Evolutionary conservation across 2,888 invertebrate species (phyloP).

Genomic region (Protula sp.): DNA sequence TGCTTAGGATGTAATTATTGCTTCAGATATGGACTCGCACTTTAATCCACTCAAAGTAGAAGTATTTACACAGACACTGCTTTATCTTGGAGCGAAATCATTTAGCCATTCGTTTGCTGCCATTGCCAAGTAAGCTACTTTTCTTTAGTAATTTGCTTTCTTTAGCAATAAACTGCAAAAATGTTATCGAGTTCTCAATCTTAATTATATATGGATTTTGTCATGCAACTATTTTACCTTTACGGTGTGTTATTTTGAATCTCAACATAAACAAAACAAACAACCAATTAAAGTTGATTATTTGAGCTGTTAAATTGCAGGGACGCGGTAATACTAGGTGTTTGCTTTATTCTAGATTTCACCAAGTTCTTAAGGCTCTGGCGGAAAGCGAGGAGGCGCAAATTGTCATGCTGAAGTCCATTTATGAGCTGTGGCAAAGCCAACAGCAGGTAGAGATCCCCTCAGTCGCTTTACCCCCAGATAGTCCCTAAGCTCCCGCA

Average conservation of each 20-base stretch:
- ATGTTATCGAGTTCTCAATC: too few species aligned
- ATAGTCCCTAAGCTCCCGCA: background rate
- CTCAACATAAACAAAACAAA: too few species aligned
- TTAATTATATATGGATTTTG: too few species aligned
- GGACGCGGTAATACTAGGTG: too few species aligned
- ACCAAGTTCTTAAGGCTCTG: constrained; percentile 19
- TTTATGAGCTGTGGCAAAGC: constrained; percentile 91
- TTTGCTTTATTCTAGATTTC: constrained; percentile 23
- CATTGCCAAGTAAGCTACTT: constrained; percentile 95
- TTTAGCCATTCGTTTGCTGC: constrained; percentile 98
- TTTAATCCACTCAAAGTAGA: constrained; percentile 93
- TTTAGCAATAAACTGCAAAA: too few species aligned
- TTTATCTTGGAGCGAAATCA: constrained; percentile 91
- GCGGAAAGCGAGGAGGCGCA: constrained; percentile 69
- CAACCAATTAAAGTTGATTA: too few species aligned
- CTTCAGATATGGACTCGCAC: constrained; percentile 55
- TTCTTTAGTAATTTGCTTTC: too few species aligned
- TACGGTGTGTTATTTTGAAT: too few species aligned
- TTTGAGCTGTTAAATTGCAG: too few species aligned
- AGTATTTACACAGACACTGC: constrained; percentile 90
- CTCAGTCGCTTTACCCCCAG: background rate
- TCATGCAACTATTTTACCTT: too few species aligned
- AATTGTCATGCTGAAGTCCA: constrained; percentile 82
- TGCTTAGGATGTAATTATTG: too few species aligned
- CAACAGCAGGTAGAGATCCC: constrained; percentile 67